phyloP scores from a whole-genome alignment of 2,113 vertebrate species.

The Isichthys henryi region DNA sequence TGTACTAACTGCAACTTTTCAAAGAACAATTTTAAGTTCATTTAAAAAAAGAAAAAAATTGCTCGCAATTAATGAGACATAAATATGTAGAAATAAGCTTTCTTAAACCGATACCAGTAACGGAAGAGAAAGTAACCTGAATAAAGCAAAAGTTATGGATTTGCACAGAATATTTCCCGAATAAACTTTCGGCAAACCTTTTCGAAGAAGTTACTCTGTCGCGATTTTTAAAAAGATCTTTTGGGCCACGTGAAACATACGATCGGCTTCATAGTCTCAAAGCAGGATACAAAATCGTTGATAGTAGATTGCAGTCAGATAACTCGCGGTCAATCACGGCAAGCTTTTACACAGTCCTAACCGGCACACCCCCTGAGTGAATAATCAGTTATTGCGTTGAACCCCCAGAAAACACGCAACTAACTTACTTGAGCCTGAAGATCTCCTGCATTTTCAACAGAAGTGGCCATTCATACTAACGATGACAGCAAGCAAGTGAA shows the following conservation, averaged over 20 bases:
- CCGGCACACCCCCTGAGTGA: background rate
- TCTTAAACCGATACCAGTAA: background rate
- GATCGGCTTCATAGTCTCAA: background rate
- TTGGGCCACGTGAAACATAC: background rate
- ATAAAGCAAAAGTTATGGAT: too few species aligned
- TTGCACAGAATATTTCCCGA: too few species aligned
- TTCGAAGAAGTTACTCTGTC: background rate
- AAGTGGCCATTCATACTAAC: conserved; percentile 21
- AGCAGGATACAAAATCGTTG: background rate
- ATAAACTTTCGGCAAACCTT: background rate
- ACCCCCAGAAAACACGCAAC: background rate
- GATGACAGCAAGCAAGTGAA: background rate
- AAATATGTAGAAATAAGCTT: background rate
- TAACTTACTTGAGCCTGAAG: conserved; percentile 56
- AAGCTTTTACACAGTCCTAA: background rate
- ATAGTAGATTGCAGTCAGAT: background rate
- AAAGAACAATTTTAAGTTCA: background rate
- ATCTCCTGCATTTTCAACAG: conserved; percentile 43
- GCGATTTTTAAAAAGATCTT: background rate
- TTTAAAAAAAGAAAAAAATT: too few species aligned
- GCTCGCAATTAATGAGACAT: background rate
- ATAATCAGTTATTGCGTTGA: background rate
- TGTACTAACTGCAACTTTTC: background rate
- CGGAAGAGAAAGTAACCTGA: background rate
- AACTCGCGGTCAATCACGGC: background rate